These are phyloP conservation scores for Keiferia lycopersicella DNA, from an alignment of 2,888 invertebrate species.

Conservation along the genomic window DNA sequence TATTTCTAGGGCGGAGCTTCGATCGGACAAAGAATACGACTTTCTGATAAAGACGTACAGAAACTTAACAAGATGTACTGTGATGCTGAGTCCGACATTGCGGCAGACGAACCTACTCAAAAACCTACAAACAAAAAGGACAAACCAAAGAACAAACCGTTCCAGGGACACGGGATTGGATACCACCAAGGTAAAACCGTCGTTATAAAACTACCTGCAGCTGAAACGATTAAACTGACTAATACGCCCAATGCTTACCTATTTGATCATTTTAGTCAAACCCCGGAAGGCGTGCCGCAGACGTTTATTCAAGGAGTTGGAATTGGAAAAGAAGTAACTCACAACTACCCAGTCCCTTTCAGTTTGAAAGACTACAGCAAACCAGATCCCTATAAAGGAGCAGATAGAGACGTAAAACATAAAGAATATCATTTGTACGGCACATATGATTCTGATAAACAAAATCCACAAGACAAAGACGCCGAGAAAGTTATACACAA, in stretches of 20 bases:
- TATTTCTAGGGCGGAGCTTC: conserved; percentile 62
- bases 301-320: conserved; percentile 54
- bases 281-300: conserved; percentile 63
- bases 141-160: conserved; percentile 64
- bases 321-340: conserved; percentile 54
- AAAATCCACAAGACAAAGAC: neutral
- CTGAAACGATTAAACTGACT: conserved; percentile 58
- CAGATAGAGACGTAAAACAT: neutral
- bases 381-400: conserved; percentile 23
- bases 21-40: conserved; percentile 80
- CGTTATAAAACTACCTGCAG: conserved; percentile 66
- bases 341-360: conserved; percentile 38
- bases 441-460: neutral
- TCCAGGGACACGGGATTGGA: conserved; percentile 72
- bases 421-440: conserved; percentile 4
- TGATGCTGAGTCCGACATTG: conserved; percentile 58
- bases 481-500: neutral
- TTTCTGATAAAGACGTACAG: conserved; percentile 80
- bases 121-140: conserved; percentile 51
- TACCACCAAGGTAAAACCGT: conserved; percentile 78
- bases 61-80: conserved; percentile 83
- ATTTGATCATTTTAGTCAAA: conserved; percentile 75
- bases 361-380: conserved; percentile 33
- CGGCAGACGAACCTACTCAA: conserved; percentile 42
- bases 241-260: conserved; percentile 59